Evolutionary conservation across 1,140 invertebrate genomes (phyloP), one percentile per base, ranked within the genome.

Genomic region (Drosophila serrata): DNA sequence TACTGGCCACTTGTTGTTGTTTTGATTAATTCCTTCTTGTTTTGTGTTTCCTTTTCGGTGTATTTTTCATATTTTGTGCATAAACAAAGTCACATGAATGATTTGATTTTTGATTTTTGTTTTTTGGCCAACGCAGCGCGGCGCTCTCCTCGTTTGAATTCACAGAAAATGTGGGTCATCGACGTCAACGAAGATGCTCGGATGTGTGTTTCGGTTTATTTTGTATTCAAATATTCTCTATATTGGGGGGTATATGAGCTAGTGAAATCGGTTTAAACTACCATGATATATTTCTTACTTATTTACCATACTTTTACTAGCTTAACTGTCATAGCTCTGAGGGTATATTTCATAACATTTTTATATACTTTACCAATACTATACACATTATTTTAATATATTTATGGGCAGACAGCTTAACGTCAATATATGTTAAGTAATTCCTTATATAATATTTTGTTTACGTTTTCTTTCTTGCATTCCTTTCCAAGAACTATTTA

Each of bases 1-100:
- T 74, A 74, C 46, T 29, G 48, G 55, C 62, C 40, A 31, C 51
- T 63, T 76, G 60, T 58, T 74, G 48, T 60, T 84, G 65, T 79
- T 73, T 59, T 75, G 60, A 17, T 67, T 46, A 73, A 60, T 48
- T 56, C 51, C 63, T 40, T 40, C n/a, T 13, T 55, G n/a, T 42
- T 63, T 64, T 46, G 51, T 55, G 19, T 69, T 69, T 42, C 40
- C 15, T 61, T 48, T 31, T 29, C n/a, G 12, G 45, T 55, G 42
- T 58, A 55, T 79, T 86, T 81, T 87, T 79, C 79, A 79, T 76
- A 60, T 76, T 88, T 73, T 70, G 65, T 69, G 55, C 46, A 88
- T 73, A 73, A 88, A 88, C 84, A 86, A 86, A 69, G 69, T 86
- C 82, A 79, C 70, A 82, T 82, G 81, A 87, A 68, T 82, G 27